Conservation (phyloP, 2,797 vertebrate genomes). For the Epinephelus malabaricus region DNA sequence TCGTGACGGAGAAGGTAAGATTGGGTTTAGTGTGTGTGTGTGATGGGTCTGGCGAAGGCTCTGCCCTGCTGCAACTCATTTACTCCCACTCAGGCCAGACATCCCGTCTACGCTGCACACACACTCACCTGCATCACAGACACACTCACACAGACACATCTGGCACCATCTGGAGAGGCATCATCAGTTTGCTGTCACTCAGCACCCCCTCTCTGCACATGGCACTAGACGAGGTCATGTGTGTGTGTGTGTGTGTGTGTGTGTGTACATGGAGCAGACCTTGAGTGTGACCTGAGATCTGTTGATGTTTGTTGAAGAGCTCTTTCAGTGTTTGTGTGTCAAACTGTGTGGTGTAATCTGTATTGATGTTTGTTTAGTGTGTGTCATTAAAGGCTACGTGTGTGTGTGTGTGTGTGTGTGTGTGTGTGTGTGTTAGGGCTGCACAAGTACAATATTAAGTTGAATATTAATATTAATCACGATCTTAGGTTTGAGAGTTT, state of each 20-base stretch:
- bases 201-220: constrained; percentile 17
- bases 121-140: constrained; percentile 17
- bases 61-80: constrained; percentile 63
- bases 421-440: constrained; percentile 1
- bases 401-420: constrained; percentile 13
- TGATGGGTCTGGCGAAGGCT: constrained; percentile 40
- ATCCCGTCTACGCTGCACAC: constrained; percentile 34
- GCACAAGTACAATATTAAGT: no score
- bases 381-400: constrained; percentile 19
- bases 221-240: constrained; percentile 27
- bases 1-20: constrained; percentile 23
- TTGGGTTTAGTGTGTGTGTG: constrained; percentile 20
- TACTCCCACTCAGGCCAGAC: constrained; percentile 62
- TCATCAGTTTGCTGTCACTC: constrained; percentile 71
- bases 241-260: constrained; percentile 37
- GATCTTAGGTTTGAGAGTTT: no score
- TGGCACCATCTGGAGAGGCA: constrained; percentile 70
- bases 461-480: no score
- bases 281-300: constrained; percentile 62
- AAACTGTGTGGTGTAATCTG: constrained; percentile 29
- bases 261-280: constrained; percentile 38
- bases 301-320: constrained; percentile 51
- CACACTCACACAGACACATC: constrained; percentile 56
- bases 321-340: constrained; percentile 51
- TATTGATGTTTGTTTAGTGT: constrained; percentile 50